Evolutionary conservation across 2,797 vertebrate species (phyloP), one percentile per base, ranked within the genome.

Genomic region (Microcaecilia unicolor): DNA sequence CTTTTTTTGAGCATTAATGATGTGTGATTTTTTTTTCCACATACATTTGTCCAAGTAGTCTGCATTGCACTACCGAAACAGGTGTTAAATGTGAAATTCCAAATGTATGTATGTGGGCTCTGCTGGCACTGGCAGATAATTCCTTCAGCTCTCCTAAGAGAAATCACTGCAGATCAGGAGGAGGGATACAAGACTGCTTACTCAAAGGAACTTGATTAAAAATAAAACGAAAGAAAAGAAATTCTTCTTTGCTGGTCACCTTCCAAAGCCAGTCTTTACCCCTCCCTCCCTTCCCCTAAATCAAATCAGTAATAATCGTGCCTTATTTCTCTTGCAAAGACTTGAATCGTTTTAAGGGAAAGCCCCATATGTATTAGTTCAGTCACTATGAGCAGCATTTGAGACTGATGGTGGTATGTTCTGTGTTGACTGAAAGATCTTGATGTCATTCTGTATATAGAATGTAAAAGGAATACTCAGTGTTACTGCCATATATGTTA

Each of bases 401-500:
- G 67, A 83, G 73, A 77, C 72, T 67, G 79, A 85, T 85, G 74
- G 79, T 70, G 70, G 54, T 75, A 73, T 76, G 47, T 62, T 73
- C 41, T 68, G 47, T 32, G 58, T 81, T 76, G 83, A 85, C 82
- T 51, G 38, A 67, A 81, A 81, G 81, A 54, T 66, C 59, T 71
- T 67, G 75, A 71, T 81, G 67, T 84, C 77, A 80, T 85, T 85
- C 81, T 84, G 64, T 88, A 77, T 76, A 87, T 91, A 93, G 72
- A 85, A 83, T 82, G 76, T 82, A 81, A 74, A 78, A 87, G 78
- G 74, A 74, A 66, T 81, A 81, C 81, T 92, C 92, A 93, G 92
- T 97, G 90, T 97, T 97, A 91, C 92, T 94, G 93, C 91, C 92
- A 89, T 89, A 80, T 82, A 89, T 87, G 87, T 93, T 80, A 81